Evolutionary conservation across 2,888 invertebrate genomes (phyloP).

Genomic region (Pristionchus fissidentatus): DNA sequence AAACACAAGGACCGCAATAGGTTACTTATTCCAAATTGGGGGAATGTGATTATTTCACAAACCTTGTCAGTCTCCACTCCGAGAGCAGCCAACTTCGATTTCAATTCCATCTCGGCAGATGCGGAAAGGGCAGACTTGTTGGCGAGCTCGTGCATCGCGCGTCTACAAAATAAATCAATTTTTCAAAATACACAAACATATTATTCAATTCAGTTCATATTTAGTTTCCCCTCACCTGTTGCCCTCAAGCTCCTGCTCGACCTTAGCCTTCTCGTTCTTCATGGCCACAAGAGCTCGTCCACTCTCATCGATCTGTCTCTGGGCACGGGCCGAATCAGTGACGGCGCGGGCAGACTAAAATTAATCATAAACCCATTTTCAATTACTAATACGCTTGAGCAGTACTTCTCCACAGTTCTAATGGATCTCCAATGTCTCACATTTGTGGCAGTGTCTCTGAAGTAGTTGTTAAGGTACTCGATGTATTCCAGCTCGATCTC

Average conservation of each 20-base stretch:
- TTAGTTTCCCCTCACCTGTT: neutral
- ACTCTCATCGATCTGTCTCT: neutral
- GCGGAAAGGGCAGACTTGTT: neutral
- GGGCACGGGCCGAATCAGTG: neutral
- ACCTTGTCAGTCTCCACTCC: neutral
- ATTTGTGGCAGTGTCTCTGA: conserved; percentile 35
- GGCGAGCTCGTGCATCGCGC: conserved; percentile 14
- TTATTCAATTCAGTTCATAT: neutral
- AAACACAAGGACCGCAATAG: neutral
- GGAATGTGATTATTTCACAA: no score
- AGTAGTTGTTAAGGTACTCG: conserved; percentile 47
- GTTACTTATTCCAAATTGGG: no score
- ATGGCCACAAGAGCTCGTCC: neutral
- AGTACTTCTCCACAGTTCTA: neutral
- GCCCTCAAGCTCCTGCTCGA: conserved; percentile 2
- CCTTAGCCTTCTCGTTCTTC: neutral
- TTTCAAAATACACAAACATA: neutral
- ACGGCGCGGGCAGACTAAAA: neutral
- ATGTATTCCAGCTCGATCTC: conserved; percentile 51
- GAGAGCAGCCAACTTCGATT: neutral
- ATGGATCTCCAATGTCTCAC: neutral
- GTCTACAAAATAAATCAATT: neutral
- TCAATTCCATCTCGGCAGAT: neutral
- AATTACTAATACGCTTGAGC: neutral
- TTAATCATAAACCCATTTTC: neutral